Evolutionary conservation across 2,888 invertebrate species (phyloP), one percentile per base, ranked within the genome.

Genomic region (Globia sparganii): DNA sequence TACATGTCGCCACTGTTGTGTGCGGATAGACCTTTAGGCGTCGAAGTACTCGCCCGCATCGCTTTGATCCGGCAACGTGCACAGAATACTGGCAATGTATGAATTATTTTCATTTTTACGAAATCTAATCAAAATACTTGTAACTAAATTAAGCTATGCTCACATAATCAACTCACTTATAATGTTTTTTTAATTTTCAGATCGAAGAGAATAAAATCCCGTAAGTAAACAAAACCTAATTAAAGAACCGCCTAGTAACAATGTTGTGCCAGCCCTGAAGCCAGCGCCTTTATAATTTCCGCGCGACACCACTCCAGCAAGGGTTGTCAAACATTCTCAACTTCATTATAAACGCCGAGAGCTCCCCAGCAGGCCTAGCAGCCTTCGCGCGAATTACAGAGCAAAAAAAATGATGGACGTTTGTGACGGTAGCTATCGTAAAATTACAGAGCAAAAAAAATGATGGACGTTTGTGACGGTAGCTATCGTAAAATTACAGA

Each of bases 261-360:
- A 61, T 11, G 11, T 31, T 83, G 5, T 80, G 87, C 64, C 90
- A 92, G 62, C 94, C 94, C 93, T 94, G 88, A 25, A 34, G 86
- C 80, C 87, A 87, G 87, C 90, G 90, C 89, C 89, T 89, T 80
- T 83, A 85, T 90, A 90, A 92, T 91, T 91, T 89, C 86, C 88
- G 88, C 85, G 78, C 86, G 83, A 83, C 84, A 70, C 74, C 87
- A 79, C 84, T 83, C 87, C 70, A 80, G 85, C 78, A 87, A 93
- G 92, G 94, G 93, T 92, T 92, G 93, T 90, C 91, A 85, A 90
- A 89, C 90, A 87, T 89, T 92, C 90, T 89, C 90, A 90, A 92
- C 91, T 93, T 94, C 92, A 92, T 94, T 94, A 93, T 91, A 92
- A 90, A 88, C 77, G 85, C 31, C 58, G 81, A 82, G 79, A 78